Percentiles rank a stretch among this genome's conserved stretches.
Evolutionary conservation across 2,113 vertebrate genomes (phyloP).

Genomic region (Ctenodactylus gundi): DNA sequence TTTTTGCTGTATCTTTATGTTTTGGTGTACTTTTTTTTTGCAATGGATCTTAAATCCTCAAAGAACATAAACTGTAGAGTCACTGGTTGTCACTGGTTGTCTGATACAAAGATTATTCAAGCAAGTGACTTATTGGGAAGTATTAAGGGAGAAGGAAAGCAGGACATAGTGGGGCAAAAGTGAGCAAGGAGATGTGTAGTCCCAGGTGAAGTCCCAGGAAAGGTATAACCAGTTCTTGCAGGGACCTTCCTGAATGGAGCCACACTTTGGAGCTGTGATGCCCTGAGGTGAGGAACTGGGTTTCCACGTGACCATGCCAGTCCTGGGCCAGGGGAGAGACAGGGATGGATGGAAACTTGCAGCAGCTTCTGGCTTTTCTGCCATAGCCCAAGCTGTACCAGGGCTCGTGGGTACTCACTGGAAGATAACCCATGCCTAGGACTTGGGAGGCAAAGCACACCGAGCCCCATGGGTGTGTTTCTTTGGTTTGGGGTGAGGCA

Average conservation of each 20-base stretch:
- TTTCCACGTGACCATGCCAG: not conserved
- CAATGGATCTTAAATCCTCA: not conserved
- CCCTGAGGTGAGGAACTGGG: not conserved
- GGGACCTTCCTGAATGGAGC: not conserved
- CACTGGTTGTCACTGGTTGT: not conserved
- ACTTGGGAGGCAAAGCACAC: not conserved
- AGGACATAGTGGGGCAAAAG: not conserved
- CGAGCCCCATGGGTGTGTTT: not conserved
- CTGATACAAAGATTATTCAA: not conserved
- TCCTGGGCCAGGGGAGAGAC: not conserved
- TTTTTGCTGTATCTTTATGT: not conserved
- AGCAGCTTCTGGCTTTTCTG: not conserved
- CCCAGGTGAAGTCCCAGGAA: not conserved
- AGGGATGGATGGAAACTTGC: not conserved
- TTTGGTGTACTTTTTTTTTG: conserved; percentile 34
- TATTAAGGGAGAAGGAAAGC: not conserved
- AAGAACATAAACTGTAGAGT: not conserved
- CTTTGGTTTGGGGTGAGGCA: not conserved
- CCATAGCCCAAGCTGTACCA: not conserved
- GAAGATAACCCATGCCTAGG: not conserved
- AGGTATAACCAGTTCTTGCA: not conserved
- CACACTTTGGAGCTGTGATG: not conserved
- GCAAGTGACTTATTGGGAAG: not conserved
- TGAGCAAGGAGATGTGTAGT: not conserved
- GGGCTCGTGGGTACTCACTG: too few relatives aligned